Conservation (phyloP, 2,888 invertebrate genomes). For the Schizaphis graminum region DNA sequence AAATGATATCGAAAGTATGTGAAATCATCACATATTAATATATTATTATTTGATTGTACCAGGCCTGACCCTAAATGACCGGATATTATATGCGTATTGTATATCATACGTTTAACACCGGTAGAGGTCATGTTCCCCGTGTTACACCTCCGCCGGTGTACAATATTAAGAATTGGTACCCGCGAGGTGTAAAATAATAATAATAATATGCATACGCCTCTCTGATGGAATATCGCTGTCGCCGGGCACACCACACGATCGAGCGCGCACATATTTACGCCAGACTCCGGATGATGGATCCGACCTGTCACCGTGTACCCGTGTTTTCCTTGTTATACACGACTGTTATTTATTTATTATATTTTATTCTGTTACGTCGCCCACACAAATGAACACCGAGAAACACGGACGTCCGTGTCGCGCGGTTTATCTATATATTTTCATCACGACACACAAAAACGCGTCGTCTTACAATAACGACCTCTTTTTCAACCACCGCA, state of each 20-base stretch:
- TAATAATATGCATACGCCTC: background rate
- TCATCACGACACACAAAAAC: background rate
- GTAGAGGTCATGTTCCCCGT: background rate
- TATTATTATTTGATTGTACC: no score
- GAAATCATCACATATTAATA: background rate
- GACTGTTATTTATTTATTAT: conserved; percentile 28
- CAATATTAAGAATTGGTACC: background rate
- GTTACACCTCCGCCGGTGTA: background rate
- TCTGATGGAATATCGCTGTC: background rate
- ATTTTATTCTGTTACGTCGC: background rate
- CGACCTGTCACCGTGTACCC: background rate
- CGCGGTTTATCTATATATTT: background rate
- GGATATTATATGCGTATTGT: background rate
- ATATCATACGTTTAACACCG: background rate
- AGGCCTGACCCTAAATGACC: background rate
- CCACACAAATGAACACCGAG: background rate
- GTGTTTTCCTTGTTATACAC: background rate
- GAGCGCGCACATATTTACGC: background rate
- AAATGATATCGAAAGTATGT: no score
- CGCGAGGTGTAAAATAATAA: background rate
- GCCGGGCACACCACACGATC: background rate
- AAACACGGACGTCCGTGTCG: background rate
- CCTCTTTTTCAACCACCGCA: background rate
- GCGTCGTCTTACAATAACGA: background rate
- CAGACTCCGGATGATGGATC: background rate